Evolutionary conservation across 2,113 vertebrate species (phyloP).

Genomic region (Salvator merianae): DNA sequence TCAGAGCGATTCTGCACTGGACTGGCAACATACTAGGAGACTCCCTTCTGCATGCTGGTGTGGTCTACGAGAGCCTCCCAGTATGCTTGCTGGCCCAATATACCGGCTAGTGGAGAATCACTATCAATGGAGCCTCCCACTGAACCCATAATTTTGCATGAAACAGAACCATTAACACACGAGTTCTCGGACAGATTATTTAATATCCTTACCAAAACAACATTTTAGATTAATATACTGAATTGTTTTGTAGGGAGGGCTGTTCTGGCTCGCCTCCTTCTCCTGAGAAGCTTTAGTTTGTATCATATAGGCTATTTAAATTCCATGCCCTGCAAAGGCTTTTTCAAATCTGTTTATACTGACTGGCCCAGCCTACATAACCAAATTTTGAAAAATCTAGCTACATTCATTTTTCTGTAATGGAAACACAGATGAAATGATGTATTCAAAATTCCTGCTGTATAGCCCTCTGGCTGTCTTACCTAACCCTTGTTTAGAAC

Average conservation of each 20-base stretch:
- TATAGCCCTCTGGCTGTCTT: neutral
- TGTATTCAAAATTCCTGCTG: neutral
- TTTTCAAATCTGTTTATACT: neutral
- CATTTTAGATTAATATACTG: neutral
- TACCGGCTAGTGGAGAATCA: too few species aligned
- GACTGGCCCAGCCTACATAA: neutral
- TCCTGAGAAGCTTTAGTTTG: neutral
- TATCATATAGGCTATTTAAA: neutral
- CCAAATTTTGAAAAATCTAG: rapidly evolving
- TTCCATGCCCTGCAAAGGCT: neutral
- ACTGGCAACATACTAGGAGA: too few species aligned
- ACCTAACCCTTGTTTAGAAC: neutral
- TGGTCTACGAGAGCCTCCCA: too few species aligned
- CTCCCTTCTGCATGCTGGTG: too few species aligned
- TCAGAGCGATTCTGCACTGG: neutral
- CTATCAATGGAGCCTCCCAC: neutral
- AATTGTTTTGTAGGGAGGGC: neutral
- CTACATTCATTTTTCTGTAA: neutral
- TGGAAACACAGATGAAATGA: neutral
- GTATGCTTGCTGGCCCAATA: too few species aligned
- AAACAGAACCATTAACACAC: neutral
- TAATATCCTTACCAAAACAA: neutral
- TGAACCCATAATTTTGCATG: neutral
- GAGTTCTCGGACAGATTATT: neutral
- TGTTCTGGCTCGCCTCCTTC: neutral